A percentile compares a stretch with the other conserved stretches of the same genome.
Conservation (phyloP, 1,140 invertebrate genomes). For the Apis florea region DNA sequence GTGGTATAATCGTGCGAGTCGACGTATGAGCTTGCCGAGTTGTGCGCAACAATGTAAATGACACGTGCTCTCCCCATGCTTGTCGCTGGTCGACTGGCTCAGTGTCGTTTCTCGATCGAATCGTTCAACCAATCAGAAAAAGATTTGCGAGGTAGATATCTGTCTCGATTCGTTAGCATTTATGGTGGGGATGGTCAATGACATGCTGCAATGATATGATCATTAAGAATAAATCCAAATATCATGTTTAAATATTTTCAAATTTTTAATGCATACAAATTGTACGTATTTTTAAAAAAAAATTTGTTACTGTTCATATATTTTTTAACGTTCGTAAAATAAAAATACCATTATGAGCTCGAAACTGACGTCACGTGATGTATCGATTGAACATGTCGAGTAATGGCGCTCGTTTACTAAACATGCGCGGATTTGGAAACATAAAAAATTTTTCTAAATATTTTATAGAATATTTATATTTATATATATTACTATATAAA, state of each 20-base stretch:
- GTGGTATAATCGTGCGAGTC: constrained; percentile 1
- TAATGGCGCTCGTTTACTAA: background rate
- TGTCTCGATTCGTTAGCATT: background rate
- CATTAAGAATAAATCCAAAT: background rate
- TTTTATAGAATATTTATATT: background rate
- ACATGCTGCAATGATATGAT: background rate
- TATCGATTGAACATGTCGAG: constrained; percentile 75
- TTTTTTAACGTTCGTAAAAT: background rate
- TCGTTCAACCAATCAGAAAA: constrained; percentile 16
- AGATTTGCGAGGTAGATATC: background rate
- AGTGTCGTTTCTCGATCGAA: constrained; percentile 18
- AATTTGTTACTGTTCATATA: background rate
- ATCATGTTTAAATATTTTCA: background rate
- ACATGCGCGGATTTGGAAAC: constrained; percentile 6
- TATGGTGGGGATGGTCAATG: background rate
- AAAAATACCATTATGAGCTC: constrained; percentile 50
- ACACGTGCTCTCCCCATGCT: constrained; percentile 72
- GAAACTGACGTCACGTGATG: constrained; percentile 78
- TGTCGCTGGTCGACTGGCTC: constrained; percentile 67
- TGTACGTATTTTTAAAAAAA: background rate
- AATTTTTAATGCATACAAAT: background rate
- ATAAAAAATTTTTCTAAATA: background rate
- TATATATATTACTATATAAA: background rate
- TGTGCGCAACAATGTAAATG: constrained; percentile 31
- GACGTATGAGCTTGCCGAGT: constrained; percentile 18